A percentile compares a stretch with the other conserved stretches of the same genome.
phyloP scores from a whole-genome alignment of 2,797 vertebrate species.

The Clarias laeviceps region DNA sequence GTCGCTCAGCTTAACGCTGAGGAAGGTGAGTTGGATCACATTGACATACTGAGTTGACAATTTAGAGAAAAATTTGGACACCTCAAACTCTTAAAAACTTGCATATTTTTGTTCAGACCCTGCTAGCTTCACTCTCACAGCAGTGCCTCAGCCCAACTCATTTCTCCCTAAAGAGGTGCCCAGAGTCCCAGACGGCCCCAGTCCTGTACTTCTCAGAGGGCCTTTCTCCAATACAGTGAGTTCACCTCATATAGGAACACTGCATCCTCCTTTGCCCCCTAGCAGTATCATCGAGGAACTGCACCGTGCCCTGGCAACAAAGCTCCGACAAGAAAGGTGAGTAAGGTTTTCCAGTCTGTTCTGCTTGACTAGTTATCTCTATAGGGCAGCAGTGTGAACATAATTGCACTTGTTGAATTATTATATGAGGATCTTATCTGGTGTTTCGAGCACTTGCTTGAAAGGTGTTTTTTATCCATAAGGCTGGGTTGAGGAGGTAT shows the following conservation, averaged over 20 bases:
- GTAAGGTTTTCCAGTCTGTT: slow-evolving; percentile 41
- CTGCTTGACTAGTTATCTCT: background rate
- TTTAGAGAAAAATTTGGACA: background rate
- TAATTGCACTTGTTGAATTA: background rate
- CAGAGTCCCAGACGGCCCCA: slow-evolving; percentile 69
- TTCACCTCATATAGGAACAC: slow-evolving; percentile 86
- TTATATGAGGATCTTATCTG: background rate
- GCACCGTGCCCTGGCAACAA: slow-evolving; percentile 91
- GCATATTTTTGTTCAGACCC: slow-evolving; percentile 63
- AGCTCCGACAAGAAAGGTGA: slow-evolving; percentile 94
- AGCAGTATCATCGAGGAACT: slow-evolving; percentile 97
- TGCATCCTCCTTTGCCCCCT: slow-evolving; percentile 88
- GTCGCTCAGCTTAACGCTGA: slow-evolving; percentile 65
- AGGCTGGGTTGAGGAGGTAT: background rate
- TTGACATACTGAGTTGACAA: background rate
- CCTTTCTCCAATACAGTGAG: slow-evolving; percentile 82
- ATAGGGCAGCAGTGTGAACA: background rate
- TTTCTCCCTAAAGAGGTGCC: slow-evolving; percentile 76
- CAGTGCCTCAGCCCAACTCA: slow-evolving; percentile 77
- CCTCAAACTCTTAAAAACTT: background rate
- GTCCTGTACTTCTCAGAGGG: slow-evolving; percentile 76
- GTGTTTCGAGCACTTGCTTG: background rate
- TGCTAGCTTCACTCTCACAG: slow-evolving; percentile 64
- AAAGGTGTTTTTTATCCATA: background rate
- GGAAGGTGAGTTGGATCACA: slow-evolving; percentile 68